These are phyloP conservation scores for Melangyna quadrimaculata DNA, from an alignment of 2,888 invertebrate genomes.

Conservation along the genomic window DNA sequence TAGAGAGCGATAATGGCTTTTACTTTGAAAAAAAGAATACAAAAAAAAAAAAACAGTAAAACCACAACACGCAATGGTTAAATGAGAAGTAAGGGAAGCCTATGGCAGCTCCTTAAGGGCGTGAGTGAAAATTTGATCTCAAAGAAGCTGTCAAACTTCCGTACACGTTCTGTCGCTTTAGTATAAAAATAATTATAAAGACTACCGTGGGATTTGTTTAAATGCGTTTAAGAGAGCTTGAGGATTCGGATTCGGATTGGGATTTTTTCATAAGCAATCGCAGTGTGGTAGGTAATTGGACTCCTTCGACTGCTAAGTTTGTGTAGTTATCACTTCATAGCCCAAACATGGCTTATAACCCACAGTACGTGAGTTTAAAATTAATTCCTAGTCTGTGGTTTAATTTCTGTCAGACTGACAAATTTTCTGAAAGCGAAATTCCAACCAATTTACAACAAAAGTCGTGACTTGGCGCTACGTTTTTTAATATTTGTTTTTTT, in stretches of 20 bases:
- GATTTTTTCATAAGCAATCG: not conserved
- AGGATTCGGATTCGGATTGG: no score
- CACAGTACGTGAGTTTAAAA: constrained; percentile 39
- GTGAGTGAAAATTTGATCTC: constrained; percentile 32
- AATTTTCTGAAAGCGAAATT: constrained; percentile 61
- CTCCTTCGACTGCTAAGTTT: constrained; percentile 39
- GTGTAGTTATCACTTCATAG: constrained; percentile 65
- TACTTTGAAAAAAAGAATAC: not conserved
- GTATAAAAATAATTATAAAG: constrained; percentile 7
- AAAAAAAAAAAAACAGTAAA: constrained; percentile 31
- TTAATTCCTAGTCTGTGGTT: constrained; percentile 54
- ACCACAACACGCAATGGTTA: constrained; percentile 55
- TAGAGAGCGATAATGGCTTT: constrained; percentile 53
- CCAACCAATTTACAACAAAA: constrained; percentile 60
- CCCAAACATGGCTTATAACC: constrained; percentile 51
- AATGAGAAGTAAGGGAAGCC: not conserved
- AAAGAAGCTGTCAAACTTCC: constrained; percentile 52
- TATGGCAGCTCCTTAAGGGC: constrained; percentile 25
- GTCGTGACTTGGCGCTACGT: constrained; percentile 75
- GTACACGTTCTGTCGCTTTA: constrained; percentile 32
- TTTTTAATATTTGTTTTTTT: constrained; percentile 26
- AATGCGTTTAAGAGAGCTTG: constrained; percentile 6
- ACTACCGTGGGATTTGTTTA: constrained; percentile 49
- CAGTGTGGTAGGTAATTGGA: constrained; percentile 45
- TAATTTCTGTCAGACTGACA: constrained; percentile 66